Evolutionary conservation across 2,113 vertebrate genomes (phyloP), one percentile per base, ranked within the genome.

Genomic region (Dinomys branickii): DNA sequence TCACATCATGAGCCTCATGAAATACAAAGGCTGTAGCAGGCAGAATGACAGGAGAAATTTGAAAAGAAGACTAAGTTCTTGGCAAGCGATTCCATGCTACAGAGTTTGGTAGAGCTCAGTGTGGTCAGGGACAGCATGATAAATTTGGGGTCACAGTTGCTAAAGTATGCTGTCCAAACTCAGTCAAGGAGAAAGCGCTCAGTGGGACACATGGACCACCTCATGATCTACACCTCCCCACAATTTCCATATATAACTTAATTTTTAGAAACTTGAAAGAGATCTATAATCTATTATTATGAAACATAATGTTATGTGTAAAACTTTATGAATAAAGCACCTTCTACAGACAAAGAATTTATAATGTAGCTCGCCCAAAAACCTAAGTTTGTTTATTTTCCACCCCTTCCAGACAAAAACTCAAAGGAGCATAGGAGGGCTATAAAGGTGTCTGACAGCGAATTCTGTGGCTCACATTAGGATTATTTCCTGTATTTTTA

Each of bases 401-500:
- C 26, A 86, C 28, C 33, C 11, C 2, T 91, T 67, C 26, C 44
- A 65, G 50, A 91, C 75, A 63, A 94, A 94, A 24, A 91, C 41
- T 80, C 71, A 30, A 96, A 47, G 77, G 91, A 84, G 87, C 77
- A 80, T 5, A 89, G 38, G 11, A 85, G 94, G 24, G 22, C 16
- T 78, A 69, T 90, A 85, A 93, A 94, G 26, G 16, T 91, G 35
- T 95, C 90, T 63, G 94, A 82, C 0, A 91, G 80, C 59, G 54
- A 56, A 59, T 81, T 81, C 54, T 92, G 11, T 85, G 8, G 20
- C 44, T 97, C 35, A 90, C 85, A 82, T 80, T 80, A 96, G 58
- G 96, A 97, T 90, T 92, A 92, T 88, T 94, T 88, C 38, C n/a
- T 88, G 73, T 91, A 86, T 73, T 47, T 88, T 96, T 85, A 96